These are phyloP conservation scores for Callipepla squamata DNA, from an alignment of 2,113 vertebrate genomes.

Conservation along the genomic window DNA sequence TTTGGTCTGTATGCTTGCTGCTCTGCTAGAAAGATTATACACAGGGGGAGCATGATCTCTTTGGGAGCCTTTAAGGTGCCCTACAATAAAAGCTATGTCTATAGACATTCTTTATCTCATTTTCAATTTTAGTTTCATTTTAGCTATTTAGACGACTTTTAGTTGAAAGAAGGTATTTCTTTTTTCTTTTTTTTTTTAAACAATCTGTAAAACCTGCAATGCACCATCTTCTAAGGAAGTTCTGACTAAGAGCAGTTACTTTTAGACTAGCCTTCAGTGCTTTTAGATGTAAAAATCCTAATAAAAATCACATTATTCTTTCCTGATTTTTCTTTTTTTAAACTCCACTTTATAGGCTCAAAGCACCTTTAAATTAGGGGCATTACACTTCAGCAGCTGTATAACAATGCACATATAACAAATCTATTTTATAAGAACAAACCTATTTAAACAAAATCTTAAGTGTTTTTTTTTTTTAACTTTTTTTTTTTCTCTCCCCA, in stretches of 20 bases:
- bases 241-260: not conserved
- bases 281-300: not conserved
- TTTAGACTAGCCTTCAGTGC: not conserved
- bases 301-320: not conserved
- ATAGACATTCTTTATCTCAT: not conserved
- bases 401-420: not conserved
- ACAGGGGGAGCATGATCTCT: not conserved
- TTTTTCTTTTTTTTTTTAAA: not conserved
- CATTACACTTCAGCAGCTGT: not conserved
- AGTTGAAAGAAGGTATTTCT: not conserved
- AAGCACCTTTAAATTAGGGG: not conserved
- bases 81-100: not conserved
- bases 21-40: not conserved
- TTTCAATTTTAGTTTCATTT: not conserved
- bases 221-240: not conserved
- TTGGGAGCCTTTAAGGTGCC: not conserved
- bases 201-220: not conserved
- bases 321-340: too few relatives aligned
- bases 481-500: not conserved
- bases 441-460: not conserved
- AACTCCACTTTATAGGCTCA: not conserved
- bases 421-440: not conserved
- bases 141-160: not conserved
- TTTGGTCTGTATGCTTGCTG: not conserved
- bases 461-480: not conserved